Percentiles rank a stretch among this genome's conserved stretches.
Evolutionary conservation across 2,113 vertebrate species (phyloP).

Genomic region (Helogale parvula): DNA sequence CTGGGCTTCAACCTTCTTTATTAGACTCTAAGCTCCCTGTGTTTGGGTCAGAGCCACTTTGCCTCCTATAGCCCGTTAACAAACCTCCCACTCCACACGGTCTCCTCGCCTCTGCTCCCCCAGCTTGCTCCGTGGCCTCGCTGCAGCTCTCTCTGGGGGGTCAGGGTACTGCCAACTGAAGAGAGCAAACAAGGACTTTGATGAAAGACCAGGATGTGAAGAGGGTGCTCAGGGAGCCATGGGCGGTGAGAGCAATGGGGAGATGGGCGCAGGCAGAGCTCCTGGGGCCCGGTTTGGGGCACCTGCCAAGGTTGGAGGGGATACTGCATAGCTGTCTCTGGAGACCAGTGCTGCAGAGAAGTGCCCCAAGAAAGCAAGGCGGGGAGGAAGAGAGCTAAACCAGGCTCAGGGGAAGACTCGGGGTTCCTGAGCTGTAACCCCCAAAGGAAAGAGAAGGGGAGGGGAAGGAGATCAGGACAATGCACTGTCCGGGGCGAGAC

Average conservation of each 20-base stretch:
- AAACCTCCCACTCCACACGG: neutral
- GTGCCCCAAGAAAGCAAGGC: neutral
- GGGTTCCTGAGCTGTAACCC: neutral
- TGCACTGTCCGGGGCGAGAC: neutral
- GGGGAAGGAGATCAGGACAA: neutral
- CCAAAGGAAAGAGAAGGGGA: neutral
- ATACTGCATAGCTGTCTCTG: neutral
- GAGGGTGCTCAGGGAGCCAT: neutral
- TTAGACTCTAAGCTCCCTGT: neutral
- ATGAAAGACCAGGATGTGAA: neutral
- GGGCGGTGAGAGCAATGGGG: neutral
- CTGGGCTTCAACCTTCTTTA: no score
- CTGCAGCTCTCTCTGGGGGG: neutral
- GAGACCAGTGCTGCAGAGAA: neutral
- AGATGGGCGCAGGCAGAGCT: neutral
- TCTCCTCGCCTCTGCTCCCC: neutral
- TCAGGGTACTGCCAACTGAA: neutral
- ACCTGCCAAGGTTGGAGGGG: neutral
- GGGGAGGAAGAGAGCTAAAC: neutral
- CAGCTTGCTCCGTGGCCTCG: no score
- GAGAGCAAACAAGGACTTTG: neutral
- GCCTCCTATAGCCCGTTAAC: neutral
- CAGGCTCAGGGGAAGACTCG: accelerated
- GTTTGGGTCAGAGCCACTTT: neutral
- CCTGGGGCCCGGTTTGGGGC: no score